phyloP scores from a whole-genome alignment of 2,888 invertebrate species.

The Tetropium fuscum region DNA sequence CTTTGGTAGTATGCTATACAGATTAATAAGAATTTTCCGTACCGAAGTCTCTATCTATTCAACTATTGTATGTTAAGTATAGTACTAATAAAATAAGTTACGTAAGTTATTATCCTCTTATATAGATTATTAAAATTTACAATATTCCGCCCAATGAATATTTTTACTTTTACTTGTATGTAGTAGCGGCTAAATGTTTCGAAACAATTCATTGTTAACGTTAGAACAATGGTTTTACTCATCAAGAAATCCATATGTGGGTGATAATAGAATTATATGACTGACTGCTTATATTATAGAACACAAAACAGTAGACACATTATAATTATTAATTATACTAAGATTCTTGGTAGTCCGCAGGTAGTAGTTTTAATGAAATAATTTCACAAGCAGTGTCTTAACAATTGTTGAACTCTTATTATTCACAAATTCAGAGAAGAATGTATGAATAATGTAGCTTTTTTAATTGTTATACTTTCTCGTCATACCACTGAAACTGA shows the following conservation, averaged over 20 bases:
- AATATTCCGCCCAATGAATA: constrained; percentile 6
- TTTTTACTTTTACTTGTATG: constrained; percentile 16
- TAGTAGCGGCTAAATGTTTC: constrained; percentile 1
- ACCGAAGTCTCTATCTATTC: no score
- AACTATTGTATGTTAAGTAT: no score
- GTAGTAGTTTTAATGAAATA: not conserved
- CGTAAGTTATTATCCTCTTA: not conserved
- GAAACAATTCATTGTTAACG: constrained; percentile 13
- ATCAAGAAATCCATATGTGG: constrained; percentile 14
- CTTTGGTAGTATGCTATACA: no score
- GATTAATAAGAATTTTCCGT: no score
- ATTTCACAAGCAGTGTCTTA: no score
- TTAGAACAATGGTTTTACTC: constrained; percentile 19
- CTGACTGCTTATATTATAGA: not conserved
- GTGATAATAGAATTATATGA: constrained; percentile 12
- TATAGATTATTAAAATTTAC: not conserved
- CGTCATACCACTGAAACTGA: no score
- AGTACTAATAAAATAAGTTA: no score
- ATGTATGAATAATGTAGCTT: no score
- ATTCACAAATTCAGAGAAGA: no score
- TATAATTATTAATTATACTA: not conserved
- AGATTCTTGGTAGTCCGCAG: not conserved
- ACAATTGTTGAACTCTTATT: no score
- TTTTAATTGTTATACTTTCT: no score
- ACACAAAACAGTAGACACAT: not conserved